A percentile compares a stretch with the other conserved stretches of the same genome.
phyloP scores from a whole-genome alignment of 2,113 vertebrate genomes.

The Pongo abelii region DNA sequence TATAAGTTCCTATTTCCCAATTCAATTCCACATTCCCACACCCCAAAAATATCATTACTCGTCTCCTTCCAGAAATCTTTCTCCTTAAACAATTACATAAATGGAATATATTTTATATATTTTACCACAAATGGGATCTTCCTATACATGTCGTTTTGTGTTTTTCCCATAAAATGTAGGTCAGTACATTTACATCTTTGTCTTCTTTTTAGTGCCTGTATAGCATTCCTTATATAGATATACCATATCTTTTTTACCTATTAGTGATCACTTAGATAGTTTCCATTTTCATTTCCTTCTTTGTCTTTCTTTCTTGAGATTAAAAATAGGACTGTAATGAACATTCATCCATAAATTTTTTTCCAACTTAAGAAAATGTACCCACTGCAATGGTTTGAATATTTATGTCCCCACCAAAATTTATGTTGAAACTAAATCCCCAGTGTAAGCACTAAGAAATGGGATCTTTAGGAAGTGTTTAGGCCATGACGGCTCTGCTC shows the following conservation, averaged over 20 bases:
- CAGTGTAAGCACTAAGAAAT: neutral
- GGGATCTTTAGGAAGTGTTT: neutral
- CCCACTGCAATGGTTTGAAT: neutral
- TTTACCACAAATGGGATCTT: neutral
- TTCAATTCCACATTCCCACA: neutral
- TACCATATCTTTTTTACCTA: neutral
- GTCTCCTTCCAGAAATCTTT: neutral
- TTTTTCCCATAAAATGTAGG: neutral
- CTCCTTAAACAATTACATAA: neutral
- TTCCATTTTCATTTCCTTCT: neutral
- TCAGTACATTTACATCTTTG: neutral
- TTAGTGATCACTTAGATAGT: neutral
- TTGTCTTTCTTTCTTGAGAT: neutral
- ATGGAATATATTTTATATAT: neutral
- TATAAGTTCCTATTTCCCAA: neutral
- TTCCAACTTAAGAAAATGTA: neutral
- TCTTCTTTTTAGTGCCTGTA: conserved; percentile 3
- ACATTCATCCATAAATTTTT: neutral
- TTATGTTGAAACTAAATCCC: neutral
- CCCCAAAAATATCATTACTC: neutral
- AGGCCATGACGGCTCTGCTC: neutral
- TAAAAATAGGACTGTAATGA: neutral
- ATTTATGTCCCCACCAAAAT: neutral
- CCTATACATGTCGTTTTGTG: neutral
- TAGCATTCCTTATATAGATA: neutral